Percentiles rank a stretch among this genome's conserved stretches.
phyloP scores from a whole-genome alignment of 1,140 invertebrate genomes.

The Sitophilus oryzae region DNA sequence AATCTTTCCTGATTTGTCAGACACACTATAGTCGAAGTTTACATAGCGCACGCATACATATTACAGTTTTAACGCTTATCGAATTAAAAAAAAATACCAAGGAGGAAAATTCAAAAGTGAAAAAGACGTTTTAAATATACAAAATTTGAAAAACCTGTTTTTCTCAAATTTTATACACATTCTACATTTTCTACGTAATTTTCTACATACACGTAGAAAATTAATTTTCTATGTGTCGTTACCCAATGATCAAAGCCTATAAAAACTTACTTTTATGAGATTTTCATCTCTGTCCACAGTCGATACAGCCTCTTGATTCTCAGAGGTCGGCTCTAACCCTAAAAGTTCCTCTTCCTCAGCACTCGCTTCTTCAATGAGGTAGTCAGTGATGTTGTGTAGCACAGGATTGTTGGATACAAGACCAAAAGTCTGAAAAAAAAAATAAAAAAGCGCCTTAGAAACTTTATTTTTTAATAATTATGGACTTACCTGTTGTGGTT shows the following conservation, averaged over 20 bases:
- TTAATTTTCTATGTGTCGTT: too few relatives aligned
- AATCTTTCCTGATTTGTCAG: too few relatives aligned
- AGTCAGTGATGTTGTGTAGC: slow-evolving; percentile 95
- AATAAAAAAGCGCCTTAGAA: background rate
- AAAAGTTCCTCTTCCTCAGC: slow-evolving; percentile 96
- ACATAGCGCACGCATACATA: too few relatives aligned
- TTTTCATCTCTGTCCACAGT: slow-evolving; percentile 74
- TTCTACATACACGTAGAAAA: too few relatives aligned
- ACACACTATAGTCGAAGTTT: too few relatives aligned
- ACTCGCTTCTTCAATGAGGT: slow-evolving; percentile 95
- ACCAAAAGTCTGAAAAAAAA: slow-evolving; percentile 56
- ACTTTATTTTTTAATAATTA: background rate
- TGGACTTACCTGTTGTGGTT: slow-evolving; percentile 32
- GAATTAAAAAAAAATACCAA: too few relatives aligned
- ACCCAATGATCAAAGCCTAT: background rate
- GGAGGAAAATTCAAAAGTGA: too few relatives aligned
- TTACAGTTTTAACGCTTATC: too few relatives aligned
- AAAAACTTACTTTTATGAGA: slow-evolving; percentile 54
- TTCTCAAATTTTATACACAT: background rate
- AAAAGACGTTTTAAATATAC: background rate
- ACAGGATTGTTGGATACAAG: slow-evolving; percentile 91
- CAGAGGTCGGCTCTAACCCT: slow-evolving; percentile 58
- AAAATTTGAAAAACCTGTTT: background rate
- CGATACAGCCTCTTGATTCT: slow-evolving; percentile 51
- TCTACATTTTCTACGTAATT: too few relatives aligned